Conservation (phyloP, 2,113 vertebrate genomes). For the Rhombomys opimus region DNA sequence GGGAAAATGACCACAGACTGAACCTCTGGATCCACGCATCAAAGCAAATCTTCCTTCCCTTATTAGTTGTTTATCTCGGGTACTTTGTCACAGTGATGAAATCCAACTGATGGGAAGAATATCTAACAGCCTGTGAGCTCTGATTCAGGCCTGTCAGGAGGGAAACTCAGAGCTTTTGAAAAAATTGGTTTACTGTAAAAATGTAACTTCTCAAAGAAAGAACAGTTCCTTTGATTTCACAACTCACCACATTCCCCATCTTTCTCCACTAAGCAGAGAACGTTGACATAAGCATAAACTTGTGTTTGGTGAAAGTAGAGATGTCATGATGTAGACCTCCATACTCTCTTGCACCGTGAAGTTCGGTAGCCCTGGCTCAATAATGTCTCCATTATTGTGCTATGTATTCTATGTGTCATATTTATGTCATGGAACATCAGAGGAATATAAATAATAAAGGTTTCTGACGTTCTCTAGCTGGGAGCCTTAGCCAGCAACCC, state of each 20-base stretch:
- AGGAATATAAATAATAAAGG: neutral
- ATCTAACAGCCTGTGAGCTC: neutral
- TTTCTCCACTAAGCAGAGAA: neutral
- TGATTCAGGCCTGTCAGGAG: neutral
- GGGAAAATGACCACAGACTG: neutral
- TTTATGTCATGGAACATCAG: neutral
- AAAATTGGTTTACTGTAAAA: constrained; percentile 27
- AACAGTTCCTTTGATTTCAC: neutral
- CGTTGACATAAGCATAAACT: neutral
- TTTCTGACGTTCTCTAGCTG: neutral
- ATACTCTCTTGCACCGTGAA: neutral
- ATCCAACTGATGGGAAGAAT: neutral
- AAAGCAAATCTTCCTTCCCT: neutral
- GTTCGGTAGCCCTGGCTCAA: neutral
- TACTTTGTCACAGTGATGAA: neutral
- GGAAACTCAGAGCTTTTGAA: neutral
- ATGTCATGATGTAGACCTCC: neutral
- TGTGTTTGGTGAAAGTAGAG: neutral
- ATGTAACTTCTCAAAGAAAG: neutral
- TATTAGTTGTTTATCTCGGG: neutral
- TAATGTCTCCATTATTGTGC: neutral
- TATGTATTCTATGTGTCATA: neutral
- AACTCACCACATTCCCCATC: neutral
- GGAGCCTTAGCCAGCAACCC: neutral
- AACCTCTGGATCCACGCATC: neutral